phyloP scores from a whole-genome alignment of 2,888 invertebrate species.

The Cyclophora albipunctata region DNA sequence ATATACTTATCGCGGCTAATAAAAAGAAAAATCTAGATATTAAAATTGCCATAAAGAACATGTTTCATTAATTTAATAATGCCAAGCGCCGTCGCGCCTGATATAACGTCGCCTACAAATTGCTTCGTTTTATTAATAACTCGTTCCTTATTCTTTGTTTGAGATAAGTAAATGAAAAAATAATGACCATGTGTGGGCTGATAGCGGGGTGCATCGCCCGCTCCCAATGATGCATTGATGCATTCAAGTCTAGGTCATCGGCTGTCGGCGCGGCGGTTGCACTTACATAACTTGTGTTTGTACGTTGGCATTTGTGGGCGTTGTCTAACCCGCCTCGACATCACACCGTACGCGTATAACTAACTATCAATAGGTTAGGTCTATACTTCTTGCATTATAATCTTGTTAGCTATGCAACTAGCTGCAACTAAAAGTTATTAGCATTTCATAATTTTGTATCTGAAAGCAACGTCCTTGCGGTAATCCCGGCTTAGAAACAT shows the following conservation, averaged over 20 bases:
- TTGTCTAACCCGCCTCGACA: constrained; percentile 25
- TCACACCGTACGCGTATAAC: constrained; percentile 10
- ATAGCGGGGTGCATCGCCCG: constrained; percentile 63
- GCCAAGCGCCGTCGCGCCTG: constrained; percentile 17
- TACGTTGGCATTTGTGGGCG: constrained; percentile 32
- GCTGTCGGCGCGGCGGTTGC: constrained; percentile 46
- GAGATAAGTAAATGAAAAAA: constrained; percentile 46
- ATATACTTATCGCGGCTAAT: no score
- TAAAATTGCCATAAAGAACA: no score
- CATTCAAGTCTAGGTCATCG: constrained; percentile 60
- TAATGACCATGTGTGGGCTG: constrained; percentile 59
- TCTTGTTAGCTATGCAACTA: constrained; percentile 4
- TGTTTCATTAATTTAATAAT: constrained; percentile 16
- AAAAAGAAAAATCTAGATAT: no score
- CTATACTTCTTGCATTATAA: constrained; percentile 2
- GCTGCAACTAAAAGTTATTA: constrained; percentile 25
- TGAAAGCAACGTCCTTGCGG: constrained; percentile 57
- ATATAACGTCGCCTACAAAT: constrained; percentile 21
- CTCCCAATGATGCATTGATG: constrained; percentile 61
- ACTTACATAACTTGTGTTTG: constrained; percentile 59
- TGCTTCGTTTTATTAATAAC: constrained; percentile 22
- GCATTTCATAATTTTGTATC: constrained; percentile 43
- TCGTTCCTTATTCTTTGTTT: constrained; percentile 42
- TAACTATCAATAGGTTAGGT: constrained; percentile 2
- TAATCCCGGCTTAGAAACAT: constrained; percentile 53